Evolutionary conservation across 1,140 invertebrate species (phyloP).

Genomic region (Rhizoglyphus robini): DNA sequence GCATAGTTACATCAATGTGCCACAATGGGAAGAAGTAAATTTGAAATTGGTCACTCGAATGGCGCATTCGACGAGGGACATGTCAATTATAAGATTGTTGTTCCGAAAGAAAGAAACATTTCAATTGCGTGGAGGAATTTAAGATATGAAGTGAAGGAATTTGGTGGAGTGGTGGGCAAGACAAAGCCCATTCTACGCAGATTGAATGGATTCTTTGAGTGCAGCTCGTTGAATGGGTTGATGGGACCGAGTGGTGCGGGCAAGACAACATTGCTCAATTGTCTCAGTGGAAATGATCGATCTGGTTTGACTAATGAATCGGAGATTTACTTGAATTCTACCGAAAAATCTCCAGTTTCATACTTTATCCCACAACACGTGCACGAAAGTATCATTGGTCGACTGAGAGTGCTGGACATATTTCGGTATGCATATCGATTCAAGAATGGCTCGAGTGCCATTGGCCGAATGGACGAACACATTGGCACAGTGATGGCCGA

Average conservation of each 20-base stretch:
- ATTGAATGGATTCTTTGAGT: conserved; percentile 7
- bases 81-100: too few relatives aligned
- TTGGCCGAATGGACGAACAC: too few relatives aligned
- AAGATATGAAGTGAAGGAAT: too few relatives aligned
- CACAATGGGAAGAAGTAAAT: too few relatives aligned
- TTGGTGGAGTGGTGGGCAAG: too few relatives aligned
- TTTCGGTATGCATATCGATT: conserved; percentile 8
- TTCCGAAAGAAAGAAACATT: too few relatives aligned
- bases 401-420: background rate
- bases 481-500: background rate
- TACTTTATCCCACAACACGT: background rate
- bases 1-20: too few relatives aligned
- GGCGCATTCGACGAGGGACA: too few relatives aligned
- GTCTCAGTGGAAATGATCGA: background rate
- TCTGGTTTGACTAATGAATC: background rate
- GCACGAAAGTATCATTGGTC: conserved; percentile 8
- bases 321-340: background rate
- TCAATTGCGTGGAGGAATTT: too few relatives aligned
- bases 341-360: background rate
- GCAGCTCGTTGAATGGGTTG: conserved; percentile 5
- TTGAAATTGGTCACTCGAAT: too few relatives aligned
- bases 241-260: conserved; percentile 29
- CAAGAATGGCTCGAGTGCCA: background rate
- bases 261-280: conserved; percentile 27
- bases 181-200: background rate